Conservation (phyloP, 2,888 invertebrate species). For the Itoplectis maculator region DNA sequence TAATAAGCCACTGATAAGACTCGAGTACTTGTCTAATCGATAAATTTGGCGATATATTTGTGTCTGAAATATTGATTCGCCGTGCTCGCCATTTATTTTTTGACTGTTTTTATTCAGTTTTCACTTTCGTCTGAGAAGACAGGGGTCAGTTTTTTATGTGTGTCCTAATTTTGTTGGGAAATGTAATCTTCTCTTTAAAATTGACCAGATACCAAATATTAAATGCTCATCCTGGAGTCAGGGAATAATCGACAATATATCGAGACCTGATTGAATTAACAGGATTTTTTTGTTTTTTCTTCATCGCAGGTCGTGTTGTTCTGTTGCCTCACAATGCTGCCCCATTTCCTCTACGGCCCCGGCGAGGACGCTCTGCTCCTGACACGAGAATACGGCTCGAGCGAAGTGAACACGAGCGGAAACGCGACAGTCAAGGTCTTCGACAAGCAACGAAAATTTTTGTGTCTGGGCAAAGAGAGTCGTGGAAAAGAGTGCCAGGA, state of each 20-base stretch:
- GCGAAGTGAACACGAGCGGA: slow-evolving; percentile 83
- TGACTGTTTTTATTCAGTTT: background rate
- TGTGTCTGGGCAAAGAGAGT: slow-evolving; percentile 85
- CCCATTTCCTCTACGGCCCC: slow-evolving; percentile 89
- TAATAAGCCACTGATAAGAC: background rate
- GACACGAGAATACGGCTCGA: slow-evolving; percentile 87
- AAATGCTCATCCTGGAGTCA: no score
- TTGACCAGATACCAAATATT: no score
- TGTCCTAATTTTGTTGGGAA: no score
- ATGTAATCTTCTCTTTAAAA: background rate
- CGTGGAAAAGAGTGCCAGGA: slow-evolving; percentile 84
- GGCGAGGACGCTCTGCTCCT: slow-evolving; percentile 88
- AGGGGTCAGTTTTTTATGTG: no score
- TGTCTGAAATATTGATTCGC: no score
- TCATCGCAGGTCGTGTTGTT: slow-evolving; percentile 86
- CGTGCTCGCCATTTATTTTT: no score
- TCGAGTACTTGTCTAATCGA: background rate
- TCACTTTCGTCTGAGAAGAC: background rate
- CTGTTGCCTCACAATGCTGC: slow-evolving; percentile 88
- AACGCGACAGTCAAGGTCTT: slow-evolving; percentile 75
- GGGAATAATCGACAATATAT: background rate
- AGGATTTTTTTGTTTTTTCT: background rate
- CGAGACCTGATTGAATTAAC: background rate
- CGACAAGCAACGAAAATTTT: slow-evolving; percentile 86
- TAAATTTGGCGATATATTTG: background rate